Evolutionary conservation across 2,888 invertebrate genomes (phyloP).

Genomic region (Caenorhabditis macrosperma): DNA sequence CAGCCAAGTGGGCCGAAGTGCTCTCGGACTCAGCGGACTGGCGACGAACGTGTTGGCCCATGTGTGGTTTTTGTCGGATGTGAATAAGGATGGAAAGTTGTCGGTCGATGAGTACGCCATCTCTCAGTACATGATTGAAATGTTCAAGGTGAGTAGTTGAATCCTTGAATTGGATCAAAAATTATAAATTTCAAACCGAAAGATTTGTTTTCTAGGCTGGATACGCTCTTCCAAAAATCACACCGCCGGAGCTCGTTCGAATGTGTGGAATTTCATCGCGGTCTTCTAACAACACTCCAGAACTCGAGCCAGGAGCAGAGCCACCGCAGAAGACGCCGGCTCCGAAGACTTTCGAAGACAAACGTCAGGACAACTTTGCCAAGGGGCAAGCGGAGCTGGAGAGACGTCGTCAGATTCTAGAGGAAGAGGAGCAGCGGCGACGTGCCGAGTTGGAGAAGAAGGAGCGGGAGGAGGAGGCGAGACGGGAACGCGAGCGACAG

Average conservation of each 20-base stretch:
- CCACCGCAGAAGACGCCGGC: constrained; percentile 76
- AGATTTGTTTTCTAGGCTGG: constrained; percentile 88
- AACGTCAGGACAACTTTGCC: constrained; percentile 96
- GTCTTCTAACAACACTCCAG: constrained; percentile 66
- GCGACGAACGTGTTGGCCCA: constrained; percentile 93
- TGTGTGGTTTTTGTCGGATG: constrained; percentile 94
- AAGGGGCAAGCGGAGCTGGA: constrained; percentile 98
- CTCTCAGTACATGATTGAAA: constrained; percentile 95
- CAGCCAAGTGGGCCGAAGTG: constrained; percentile 80
- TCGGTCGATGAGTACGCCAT: constrained; percentile 97
- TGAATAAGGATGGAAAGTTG: constrained; percentile 92
- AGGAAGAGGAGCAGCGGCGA: constrained; percentile 85
- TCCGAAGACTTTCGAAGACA: constrained; percentile 87
- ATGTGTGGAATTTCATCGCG: constrained; percentile 66
- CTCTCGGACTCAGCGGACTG: constrained; percentile 93
- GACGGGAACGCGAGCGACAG: constrained; percentile 87
- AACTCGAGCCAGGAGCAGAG: constrained; percentile 62
- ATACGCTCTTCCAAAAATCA: constrained; percentile 89
- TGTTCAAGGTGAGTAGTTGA: constrained; percentile 73
- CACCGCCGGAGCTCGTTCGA: constrained; percentile 85
- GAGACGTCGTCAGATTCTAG: constrained; percentile 89
- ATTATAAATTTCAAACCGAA: no score
- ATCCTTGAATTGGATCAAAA: no score
- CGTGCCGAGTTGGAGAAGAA: constrained; percentile 83
- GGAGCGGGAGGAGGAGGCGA: constrained; percentile 92